Evolutionary conservation across 2,113 vertebrate genomes (phyloP), one percentile per base, ranked within the genome.

Genomic region (Crotalus horridus): DNA sequence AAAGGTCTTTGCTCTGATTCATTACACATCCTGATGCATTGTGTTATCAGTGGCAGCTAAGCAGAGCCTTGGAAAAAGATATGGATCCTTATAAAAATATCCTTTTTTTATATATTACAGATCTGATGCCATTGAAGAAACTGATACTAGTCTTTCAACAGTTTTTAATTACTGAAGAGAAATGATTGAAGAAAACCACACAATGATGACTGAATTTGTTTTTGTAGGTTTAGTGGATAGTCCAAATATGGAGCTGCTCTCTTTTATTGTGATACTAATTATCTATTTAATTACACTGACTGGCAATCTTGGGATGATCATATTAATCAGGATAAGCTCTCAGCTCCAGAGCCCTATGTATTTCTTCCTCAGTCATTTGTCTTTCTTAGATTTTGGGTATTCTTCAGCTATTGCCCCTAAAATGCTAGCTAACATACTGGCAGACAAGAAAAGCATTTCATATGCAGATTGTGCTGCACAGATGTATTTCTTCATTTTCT

Each of bases 271-370:
- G 12, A 94, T 97, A 56, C 64, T 95, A 33, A 91, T 89, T 9
- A 96, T 97, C 46, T 97, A 96, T 69, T 0, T 69, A 0, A 29
- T 94, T 3, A 96, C 94, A 0, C 0, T 55, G 6, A 39, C 91
- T 53, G 96, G 96, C n/a, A 97, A 97, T 29, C 89, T 96, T 0
- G 81, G 95, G 46, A 95, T 96, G 95, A 93, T 96, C 0, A 7
- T 69, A 4, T 48, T 96, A 54, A 96, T 96, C 85, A 86, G 39
- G 21, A 3, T 95, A 24, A 95, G 53, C 54, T 29, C 95, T 74
- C 94, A 95, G 26, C 95, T 96, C 33, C 96, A 97, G 15, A 96
- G 53, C 0, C 95, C 94, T 6, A 96, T 96, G 96, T 97, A 95
- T 85, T 95, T 94, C 89, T 94, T 97, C 10, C 96, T 97, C 86